phyloP scores from a whole-genome alignment of 2,113 vertebrate genomes.

The Ranitomeya imitator region DNA sequence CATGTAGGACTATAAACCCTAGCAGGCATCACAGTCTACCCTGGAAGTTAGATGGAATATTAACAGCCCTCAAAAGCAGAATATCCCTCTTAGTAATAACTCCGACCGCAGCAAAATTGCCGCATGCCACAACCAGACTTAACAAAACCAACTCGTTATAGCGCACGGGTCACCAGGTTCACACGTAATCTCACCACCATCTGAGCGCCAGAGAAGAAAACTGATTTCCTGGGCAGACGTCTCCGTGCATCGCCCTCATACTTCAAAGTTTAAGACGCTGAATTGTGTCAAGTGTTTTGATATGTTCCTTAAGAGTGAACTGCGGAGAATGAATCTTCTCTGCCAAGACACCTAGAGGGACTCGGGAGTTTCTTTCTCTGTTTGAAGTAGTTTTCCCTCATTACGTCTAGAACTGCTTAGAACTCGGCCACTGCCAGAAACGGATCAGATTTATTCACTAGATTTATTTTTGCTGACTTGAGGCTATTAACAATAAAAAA shows the following conservation, averaged over 20 bases:
- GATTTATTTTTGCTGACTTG: background rate
- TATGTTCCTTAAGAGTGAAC: background rate
- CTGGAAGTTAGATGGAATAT: too few species aligned
- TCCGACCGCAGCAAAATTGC: background rate
- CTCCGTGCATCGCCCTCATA: background rate
- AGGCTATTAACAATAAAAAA: background rate
- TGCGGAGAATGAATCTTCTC: constrained; percentile 2
- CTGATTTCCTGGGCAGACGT: background rate
- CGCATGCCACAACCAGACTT: background rate
- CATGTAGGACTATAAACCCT: background rate
- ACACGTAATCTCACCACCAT: background rate
- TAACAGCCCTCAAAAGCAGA: too few species aligned
- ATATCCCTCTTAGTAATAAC: background rate
- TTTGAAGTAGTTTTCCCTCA: constrained; percentile 14
- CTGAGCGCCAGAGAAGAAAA: background rate
- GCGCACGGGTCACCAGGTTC: background rate
- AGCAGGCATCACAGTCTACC: too few species aligned
- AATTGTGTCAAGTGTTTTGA: background rate
- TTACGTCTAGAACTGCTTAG: background rate
- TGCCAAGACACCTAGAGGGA: background rate
- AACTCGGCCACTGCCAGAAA: background rate
- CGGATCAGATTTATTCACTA: background rate
- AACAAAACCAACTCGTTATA: background rate
- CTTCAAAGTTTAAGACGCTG: background rate
- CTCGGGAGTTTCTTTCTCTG: background rate